These are phyloP conservation scores for Sesia bembeciformis DNA, from an alignment of 2,888 invertebrate genomes.

Conservation along the genomic window DNA sequence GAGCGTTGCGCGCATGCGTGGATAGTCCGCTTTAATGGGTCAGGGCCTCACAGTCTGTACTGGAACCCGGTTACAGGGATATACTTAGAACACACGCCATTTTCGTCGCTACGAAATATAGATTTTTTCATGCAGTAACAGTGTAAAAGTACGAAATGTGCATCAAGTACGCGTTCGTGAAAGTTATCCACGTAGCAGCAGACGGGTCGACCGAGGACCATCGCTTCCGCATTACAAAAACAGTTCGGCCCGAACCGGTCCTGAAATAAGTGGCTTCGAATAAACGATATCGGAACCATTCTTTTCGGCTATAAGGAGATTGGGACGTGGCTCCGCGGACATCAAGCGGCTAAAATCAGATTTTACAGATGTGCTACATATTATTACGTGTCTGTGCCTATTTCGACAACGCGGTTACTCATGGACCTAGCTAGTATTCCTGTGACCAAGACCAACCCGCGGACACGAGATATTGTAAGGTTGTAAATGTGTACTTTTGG, in stretches of 20 bases:
- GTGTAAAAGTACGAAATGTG: slow-evolving; percentile 21
- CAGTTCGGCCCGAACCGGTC: slow-evolving; percentile 24
- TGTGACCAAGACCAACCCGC: slow-evolving; percentile 18
- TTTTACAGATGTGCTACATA: slow-evolving; percentile 23
- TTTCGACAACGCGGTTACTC: slow-evolving; percentile 35
- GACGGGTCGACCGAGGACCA: neutral
- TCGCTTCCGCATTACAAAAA: slow-evolving; percentile 24
- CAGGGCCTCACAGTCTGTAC: slow-evolving; percentile 63
- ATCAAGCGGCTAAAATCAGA: slow-evolving; percentile 14
- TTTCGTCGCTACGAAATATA: slow-evolving; percentile 19
- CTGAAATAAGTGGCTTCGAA: slow-evolving; percentile 33
- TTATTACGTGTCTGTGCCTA: slow-evolving; percentile 29
- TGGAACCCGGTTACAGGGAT: slow-evolving; percentile 48
- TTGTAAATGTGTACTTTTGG: slow-evolving; percentile 13
- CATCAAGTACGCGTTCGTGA: neutral
- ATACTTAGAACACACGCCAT: slow-evolving; percentile 47
- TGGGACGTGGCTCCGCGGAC: slow-evolving; percentile 25
- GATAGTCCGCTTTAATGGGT: slow-evolving; percentile 50
- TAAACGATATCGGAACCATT: slow-evolving; percentile 25
- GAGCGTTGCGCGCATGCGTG: slow-evolving; percentile 57
- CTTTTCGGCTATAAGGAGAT: slow-evolving; percentile 26
- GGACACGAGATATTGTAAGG: slow-evolving; percentile 6
- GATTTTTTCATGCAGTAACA: slow-evolving; percentile 5
- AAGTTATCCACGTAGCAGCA: neutral
- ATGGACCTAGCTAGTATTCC: slow-evolving; percentile 25